These are phyloP conservation scores for Toxotes chatareus DNA, from an alignment of 2,113 vertebrate species.

Conservation along the genomic window DNA sequence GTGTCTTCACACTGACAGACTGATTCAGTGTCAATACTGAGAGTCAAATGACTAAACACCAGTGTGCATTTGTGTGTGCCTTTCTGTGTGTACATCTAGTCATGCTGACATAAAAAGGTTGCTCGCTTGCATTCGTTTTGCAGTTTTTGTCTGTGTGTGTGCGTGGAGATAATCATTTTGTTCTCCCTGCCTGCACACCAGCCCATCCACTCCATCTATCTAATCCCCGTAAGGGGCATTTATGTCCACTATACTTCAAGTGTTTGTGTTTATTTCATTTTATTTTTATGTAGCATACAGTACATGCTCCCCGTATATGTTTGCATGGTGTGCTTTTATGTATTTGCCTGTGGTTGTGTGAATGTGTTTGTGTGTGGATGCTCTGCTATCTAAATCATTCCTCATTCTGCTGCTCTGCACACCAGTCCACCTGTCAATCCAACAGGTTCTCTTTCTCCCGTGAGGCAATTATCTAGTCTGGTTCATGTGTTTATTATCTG, in stretches of 20 bases:
- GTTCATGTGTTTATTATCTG: conserved; percentile 64
- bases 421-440: conserved; percentile 51
- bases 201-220: conserved; percentile 3
- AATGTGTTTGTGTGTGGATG: not conserved
- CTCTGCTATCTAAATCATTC: conserved; percentile 18
- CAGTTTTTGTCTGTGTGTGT: conserved; percentile 4
- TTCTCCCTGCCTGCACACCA: conserved; percentile 10
- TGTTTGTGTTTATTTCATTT: not conserved
- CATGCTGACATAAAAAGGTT: conserved; percentile 35
- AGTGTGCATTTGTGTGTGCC: not conserved
- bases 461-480: conserved; percentile 63
- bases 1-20: not conserved
- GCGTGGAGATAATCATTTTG: too few species aligned
- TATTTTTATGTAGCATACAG: not conserved
- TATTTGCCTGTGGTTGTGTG: not conserved
- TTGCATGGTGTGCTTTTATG: not conserved
- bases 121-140: not conserved
- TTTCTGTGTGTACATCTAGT: not conserved
- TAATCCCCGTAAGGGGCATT: conserved; percentile 37
- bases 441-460: conserved; percentile 28
- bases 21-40: not conserved
- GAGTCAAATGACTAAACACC: not conserved
- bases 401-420: conserved; percentile 31
- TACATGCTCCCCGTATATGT: not conserved
- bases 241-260: conserved; percentile 23